These are phyloP conservation scores for Tetanocera ferruginea DNA, from an alignment of 2,888 invertebrate genomes.

Conservation along the genomic window DNA sequence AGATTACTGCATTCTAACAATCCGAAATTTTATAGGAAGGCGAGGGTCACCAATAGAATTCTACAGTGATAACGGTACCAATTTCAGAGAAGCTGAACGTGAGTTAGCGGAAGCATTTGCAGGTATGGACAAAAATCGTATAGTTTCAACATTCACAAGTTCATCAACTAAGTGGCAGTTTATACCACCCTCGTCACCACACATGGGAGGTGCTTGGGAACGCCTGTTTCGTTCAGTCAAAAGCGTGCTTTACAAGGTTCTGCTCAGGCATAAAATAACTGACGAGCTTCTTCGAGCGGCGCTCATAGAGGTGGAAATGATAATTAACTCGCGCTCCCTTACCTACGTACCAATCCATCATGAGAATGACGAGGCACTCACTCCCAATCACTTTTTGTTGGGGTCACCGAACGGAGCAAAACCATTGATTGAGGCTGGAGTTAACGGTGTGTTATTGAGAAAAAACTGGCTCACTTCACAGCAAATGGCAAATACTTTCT, in stretches of 20 bases:
- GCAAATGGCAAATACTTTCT: conserved; percentile 41
- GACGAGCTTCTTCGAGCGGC: conserved; percentile 41
- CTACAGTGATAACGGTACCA: conserved; percentile 48
- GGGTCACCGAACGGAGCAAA: conserved; percentile 20
- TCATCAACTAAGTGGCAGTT: conserved; percentile 37
- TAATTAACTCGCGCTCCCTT: conserved; percentile 38
- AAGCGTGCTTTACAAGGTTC: conserved; percentile 5
- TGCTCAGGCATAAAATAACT: conserved; percentile 23
- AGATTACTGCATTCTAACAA: conserved; percentile 24
- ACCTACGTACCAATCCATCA: conserved; percentile 37
- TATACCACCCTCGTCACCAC: conserved; percentile 35
- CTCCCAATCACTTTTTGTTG: conserved; percentile 44
- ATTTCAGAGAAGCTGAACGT: conserved; percentile 44
- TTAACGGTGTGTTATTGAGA: conserved; percentile 11
- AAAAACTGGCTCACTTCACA: conserved; percentile 41
- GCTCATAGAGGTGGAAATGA: conserved; percentile 40
- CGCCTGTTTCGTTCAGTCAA: conserved; percentile 37
- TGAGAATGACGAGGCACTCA: conserved; percentile 37
- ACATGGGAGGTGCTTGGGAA: conserved; percentile 38
- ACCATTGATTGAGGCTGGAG: conserved; percentile 14
- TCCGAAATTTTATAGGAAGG: conserved; percentile 40
- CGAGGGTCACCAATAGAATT: conserved; percentile 43
- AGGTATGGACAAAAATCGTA: conserved; percentile 33
- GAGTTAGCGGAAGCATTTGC: conserved; percentile 40
- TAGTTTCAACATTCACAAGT: conserved; percentile 42